Evolutionary conservation across 2,113 vertebrate genomes (phyloP).

Genomic region (Taurulus bubalis): DNA sequence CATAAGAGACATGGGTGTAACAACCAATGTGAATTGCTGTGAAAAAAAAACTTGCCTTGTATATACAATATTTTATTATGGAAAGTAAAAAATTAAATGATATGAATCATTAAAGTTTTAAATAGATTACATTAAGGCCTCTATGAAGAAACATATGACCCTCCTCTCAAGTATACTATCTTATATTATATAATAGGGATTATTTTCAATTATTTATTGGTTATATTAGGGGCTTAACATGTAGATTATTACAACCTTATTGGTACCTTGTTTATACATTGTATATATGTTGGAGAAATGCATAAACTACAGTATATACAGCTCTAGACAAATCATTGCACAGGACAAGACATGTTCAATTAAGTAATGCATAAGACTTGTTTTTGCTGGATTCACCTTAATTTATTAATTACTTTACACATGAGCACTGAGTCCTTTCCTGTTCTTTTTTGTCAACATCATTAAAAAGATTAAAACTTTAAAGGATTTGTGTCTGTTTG

Average conservation of each 20-base stretch:
- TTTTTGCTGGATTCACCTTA: slow-evolving; percentile 64
- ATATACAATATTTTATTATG: slow-evolving; percentile 95
- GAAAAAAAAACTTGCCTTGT: slow-evolving; percentile 88
- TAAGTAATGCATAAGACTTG: slow-evolving; percentile 40
- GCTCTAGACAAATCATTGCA: slow-evolving; percentile 72
- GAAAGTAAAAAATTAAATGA: slow-evolving; percentile 82
- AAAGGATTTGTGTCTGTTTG: slow-evolving; percentile 34
- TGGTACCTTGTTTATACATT: slow-evolving; percentile 69
- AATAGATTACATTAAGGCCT: slow-evolving; percentile 81
- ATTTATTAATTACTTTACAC: slow-evolving; percentile 69
- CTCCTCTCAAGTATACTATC: slow-evolving; percentile 61
- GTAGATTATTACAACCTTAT: slow-evolving; percentile 60
- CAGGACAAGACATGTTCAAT: slow-evolving; percentile 49
- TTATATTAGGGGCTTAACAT: slow-evolving; percentile 45
- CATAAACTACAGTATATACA: slow-evolving; percentile 51
- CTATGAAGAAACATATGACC: slow-evolving; percentile 58
- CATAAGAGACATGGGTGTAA: slow-evolving; percentile 84
- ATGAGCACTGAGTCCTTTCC: slow-evolving; percentile 67
- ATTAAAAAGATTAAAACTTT: slow-evolving; percentile 69
- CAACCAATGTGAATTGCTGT: slow-evolving; percentile 88
- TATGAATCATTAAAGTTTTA: slow-evolving; percentile 79
- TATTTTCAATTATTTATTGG: slow-evolving; percentile 67
- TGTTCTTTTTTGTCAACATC: slow-evolving; percentile 70
- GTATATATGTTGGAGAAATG: slow-evolving; percentile 63
- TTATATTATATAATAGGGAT: slow-evolving; percentile 57